Base-by-base conservation (phyloP, 2,888 invertebrate genomes). In the Leucania comma region DNA sequence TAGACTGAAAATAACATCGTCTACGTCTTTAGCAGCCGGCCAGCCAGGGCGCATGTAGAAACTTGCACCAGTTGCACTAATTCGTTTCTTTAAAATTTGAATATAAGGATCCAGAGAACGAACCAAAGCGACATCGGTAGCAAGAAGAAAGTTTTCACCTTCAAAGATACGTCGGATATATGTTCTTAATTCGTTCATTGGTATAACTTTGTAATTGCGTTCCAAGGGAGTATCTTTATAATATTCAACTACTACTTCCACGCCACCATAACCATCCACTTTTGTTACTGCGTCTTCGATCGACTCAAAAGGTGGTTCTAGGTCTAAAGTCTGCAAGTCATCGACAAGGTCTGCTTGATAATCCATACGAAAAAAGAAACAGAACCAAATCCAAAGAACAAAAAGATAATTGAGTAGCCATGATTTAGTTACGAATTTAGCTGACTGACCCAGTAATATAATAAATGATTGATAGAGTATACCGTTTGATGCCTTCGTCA, bases 371-470 rank as follows among this genome's bases (percentile, higher is more conserved):
- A 92, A 80, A 26, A 94, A 75, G 26, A 92, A 84, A 68, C 91
- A 91, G 78, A 89, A 93, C 92, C 93, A 93, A 77, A 94, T 85
- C 94, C 93, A 94, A 22, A 91, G 64, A 2, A 89, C 68, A 67
- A 90, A 91, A 8, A 92, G 78, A 63, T 57, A 81, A 68, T 93
- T 93, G 5, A 88, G 71, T 0, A 91, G 61, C 71, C 83, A 85
- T 26, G 88, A 88, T 48, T 87, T 86, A 0, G 91, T 89, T 63
- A 84, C 75, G 59, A 91, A 90, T 20, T 84, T 86, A 0, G 86
- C 83, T 59, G 78, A 80, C 76, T 92, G 91, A 0, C 93, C 93
- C n/a, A 94, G 75, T 72, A 93, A 90, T 71, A 93, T 80, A 20
- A 85, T 84, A 20, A 90, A 88, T 9, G 90, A 82, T 65, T 86